Percentiles rank a stretch among this genome's conserved stretches.
Evolutionary conservation across 2,797 vertebrate species (phyloP).

Genomic region (Myotis daubentonii): DNA sequence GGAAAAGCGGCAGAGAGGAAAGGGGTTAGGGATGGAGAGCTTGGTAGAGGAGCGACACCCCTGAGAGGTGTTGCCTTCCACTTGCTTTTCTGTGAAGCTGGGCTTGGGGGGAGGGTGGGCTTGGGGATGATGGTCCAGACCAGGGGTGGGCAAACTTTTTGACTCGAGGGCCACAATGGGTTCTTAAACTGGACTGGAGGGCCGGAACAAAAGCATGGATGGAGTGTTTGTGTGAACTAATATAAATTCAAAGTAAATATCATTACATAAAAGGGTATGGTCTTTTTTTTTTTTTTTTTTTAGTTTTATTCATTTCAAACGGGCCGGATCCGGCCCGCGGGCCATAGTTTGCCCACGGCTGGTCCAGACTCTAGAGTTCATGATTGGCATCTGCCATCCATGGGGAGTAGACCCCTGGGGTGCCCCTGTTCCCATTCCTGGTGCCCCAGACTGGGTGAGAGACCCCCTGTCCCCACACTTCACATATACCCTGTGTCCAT

Average conservation of each 20-base stretch:
- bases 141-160: no score
- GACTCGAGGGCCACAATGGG: no score
- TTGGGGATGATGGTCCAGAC: neutral
- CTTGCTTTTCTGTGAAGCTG: neutral
- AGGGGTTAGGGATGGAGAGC: neutral
- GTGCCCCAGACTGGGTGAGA: neutral
- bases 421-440: neutral
- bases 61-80: neutral
- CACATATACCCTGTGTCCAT: neutral
- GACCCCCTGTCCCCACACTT: no score
- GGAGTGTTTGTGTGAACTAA: no score
- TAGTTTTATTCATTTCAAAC: no score
- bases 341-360: no score
- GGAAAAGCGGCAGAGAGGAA: neutral
- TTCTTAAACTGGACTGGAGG: no score
- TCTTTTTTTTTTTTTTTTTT: no score
- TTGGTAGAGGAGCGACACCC: neutral
- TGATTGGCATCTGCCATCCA: neutral
- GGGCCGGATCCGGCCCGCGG: no score
- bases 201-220: no score
- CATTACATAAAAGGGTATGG: no score
- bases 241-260: no score
- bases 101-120: accelerated
- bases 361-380: neutral
- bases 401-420: neutral